Base-by-base conservation (phyloP, 1,140 invertebrate genomes). In the Vanessa tameamea region DNA sequence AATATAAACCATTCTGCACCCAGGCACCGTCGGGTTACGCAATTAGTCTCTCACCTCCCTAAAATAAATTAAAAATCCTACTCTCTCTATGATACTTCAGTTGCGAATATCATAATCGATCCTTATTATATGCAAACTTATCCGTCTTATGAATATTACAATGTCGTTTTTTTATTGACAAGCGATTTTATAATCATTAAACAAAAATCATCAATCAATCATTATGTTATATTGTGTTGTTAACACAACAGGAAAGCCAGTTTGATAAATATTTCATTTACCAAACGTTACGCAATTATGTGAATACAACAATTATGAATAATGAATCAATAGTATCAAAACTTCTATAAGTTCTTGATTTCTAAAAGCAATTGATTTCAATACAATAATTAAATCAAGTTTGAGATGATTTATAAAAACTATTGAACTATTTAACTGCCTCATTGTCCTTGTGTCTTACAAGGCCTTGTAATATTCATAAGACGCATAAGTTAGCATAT, bases 301-400 rank as follows among this genome's bases (percentile, higher is more conserved):
- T 65, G 47, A n/a, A 26, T 37, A 66, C 64, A 66, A 26, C 31
- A 20, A 64, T 23, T n/a, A 67, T 67, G 31, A 53, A 67, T 67
- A 67, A 67, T 67, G 65, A 67, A 43, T 23, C 26, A 55, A 4
- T 31, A 3, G 48, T 66, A 14, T 51, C 3, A 48, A 12, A 50
- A 43, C 13, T 53, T 9, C n/a, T n/a, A 6, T 53, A 4, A 16
- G 50, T 16, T 53, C n/a, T 43, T 43, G 8, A 16, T n/a, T 53
- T 53, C n/a, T 53, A n/a, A 15, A 20, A 53, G n/a, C n/a, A 53
- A 16, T 53, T 9, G 6, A 3, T 31, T 31, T 31, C 26, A 31
- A 31, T 31, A 31, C 26, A 31, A 31, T 31, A 3, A 4, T 31
- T 0, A 31, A 31, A 31, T 31, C 26, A 31, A 31, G 26, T 31